phyloP scores from a whole-genome alignment of 2,888 invertebrate species.

The Drosophila differens region DNA sequence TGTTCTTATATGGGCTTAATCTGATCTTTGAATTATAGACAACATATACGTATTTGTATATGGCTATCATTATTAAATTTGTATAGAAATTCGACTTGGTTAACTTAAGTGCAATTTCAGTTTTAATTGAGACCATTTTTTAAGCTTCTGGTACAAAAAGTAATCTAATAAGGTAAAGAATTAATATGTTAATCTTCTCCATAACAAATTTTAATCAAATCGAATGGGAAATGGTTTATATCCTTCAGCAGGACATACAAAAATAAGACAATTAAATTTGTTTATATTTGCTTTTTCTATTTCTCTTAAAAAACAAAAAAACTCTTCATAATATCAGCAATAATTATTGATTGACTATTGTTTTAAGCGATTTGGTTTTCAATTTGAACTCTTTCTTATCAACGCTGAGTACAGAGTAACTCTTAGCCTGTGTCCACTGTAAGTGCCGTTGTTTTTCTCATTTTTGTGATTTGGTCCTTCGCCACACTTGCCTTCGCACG shows the following conservation, averaged over 20 bases:
- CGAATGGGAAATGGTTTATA: background rate
- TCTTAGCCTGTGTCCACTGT: background rate
- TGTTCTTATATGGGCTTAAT: background rate
- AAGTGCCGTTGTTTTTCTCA: background rate
- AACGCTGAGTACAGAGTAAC: slow-evolving; percentile 18
- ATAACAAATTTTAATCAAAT: background rate
- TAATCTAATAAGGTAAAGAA: background rate
- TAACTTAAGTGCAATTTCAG: background rate
- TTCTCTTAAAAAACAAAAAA: background rate
- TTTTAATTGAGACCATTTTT: background rate
- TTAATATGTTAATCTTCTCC: background rate
- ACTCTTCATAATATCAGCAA: background rate
- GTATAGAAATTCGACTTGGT: background rate
- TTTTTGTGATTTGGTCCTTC: slow-evolving; percentile 38
- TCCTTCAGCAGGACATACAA: background rate
- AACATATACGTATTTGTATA: too few species aligned
- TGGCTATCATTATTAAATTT: background rate
- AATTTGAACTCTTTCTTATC: background rate
- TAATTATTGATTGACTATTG: background rate
- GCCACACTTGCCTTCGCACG: slow-evolving; percentile 45
- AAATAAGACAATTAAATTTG: background rate
- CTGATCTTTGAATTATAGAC: background rate
- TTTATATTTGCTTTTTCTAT: too few species aligned
- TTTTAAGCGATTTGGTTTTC: background rate
- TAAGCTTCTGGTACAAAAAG: background rate